Evolutionary conservation across 2,888 invertebrate genomes (phyloP).

Genomic region (Blastobasis lacticolella): DNA sequence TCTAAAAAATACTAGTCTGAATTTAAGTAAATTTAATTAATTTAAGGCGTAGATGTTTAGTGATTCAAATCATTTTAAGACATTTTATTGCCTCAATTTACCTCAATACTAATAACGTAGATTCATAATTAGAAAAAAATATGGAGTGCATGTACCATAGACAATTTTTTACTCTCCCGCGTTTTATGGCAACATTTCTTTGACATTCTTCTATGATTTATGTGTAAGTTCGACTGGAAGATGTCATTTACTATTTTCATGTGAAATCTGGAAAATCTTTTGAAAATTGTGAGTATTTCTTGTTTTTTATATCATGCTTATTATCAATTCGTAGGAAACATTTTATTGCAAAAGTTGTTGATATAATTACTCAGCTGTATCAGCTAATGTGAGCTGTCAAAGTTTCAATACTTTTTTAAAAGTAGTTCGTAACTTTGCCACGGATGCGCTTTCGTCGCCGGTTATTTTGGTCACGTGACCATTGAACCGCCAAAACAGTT

Average conservation of each 20-base stretch:
- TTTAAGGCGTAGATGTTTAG: too few species aligned
- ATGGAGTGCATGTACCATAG: too few species aligned
- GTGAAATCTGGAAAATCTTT: neutral
- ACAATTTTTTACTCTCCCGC: neutral
- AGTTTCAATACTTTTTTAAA: constrained; percentile 27
- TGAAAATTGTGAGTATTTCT: neutral
- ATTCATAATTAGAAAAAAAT: too few species aligned
- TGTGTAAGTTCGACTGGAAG: neutral
- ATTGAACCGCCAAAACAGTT: constrained; percentile 67
- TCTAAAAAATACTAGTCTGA: too few species aligned
- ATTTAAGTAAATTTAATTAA: too few species aligned
- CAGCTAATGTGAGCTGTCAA: constrained; percentile 26
- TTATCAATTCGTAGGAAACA: too few species aligned
- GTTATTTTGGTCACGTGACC: constrained; percentile 65
- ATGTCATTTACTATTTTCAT: neutral
- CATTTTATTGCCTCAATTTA: too few species aligned
- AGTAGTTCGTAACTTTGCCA: constrained; percentile 27
- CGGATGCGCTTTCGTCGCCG: constrained; percentile 27
- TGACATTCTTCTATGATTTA: neutral
- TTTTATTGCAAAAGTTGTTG: too few species aligned
- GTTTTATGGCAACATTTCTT: neutral
- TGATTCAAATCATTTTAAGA: too few species aligned
- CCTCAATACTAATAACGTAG: too few species aligned
- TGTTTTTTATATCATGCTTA: neutral
- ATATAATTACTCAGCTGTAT: constrained; percentile 3